Evolutionary conservation across 2,797 vertebrate genomes (phyloP).

Genomic region (Anabacerthia variegaticeps): DNA sequence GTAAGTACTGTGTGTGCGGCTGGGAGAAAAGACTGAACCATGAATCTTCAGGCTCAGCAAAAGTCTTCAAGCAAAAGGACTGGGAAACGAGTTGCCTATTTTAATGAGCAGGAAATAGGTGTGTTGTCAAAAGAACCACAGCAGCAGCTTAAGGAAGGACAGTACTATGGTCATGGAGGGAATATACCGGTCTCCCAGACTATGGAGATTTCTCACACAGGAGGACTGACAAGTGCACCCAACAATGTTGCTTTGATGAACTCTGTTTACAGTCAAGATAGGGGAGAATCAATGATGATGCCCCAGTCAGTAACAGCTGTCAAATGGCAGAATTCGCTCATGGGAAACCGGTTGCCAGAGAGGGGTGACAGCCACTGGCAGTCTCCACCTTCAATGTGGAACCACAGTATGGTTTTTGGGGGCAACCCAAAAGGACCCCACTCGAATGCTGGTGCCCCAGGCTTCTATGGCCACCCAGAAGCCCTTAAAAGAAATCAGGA

Average conservation of each 20-base stretch:
- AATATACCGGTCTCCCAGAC: constrained; percentile 73
- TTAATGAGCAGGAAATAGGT: constrained; percentile 82
- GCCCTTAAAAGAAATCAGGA: constrained; percentile 80
- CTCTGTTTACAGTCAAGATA: constrained; percentile 90
- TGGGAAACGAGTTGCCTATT: constrained; percentile 91
- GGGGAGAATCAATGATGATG: constrained; percentile 85
- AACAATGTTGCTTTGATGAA: constrained; percentile 76
- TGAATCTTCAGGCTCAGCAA: constrained; percentile 94
- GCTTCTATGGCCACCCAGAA: constrained; percentile 77
- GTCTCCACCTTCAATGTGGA: constrained; percentile 84
- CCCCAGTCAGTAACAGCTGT: constrained; percentile 88
- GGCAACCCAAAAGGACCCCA: constrained; percentile 77
- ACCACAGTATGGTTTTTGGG: constrained; percentile 83
- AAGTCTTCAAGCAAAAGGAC: constrained; percentile 90
- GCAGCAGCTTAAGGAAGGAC: constrained; percentile 83
- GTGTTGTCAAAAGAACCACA: constrained; percentile 85
- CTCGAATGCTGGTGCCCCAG: constrained; percentile 56
- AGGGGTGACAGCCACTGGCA: constrained; percentile 85
- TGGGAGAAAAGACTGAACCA: constrained; percentile 75
- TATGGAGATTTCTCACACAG: constrained; percentile 78
- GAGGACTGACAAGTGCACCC: constrained; percentile 69
- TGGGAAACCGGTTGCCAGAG: constrained; percentile 80
- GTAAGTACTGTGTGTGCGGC: not conserved
- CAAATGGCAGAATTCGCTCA: constrained; percentile 86
- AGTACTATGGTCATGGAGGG: constrained; percentile 81